These are phyloP conservation scores for Lissonota sp. DNA, from an alignment of 2,888 invertebrate species.

Conservation along the genomic window DNA sequence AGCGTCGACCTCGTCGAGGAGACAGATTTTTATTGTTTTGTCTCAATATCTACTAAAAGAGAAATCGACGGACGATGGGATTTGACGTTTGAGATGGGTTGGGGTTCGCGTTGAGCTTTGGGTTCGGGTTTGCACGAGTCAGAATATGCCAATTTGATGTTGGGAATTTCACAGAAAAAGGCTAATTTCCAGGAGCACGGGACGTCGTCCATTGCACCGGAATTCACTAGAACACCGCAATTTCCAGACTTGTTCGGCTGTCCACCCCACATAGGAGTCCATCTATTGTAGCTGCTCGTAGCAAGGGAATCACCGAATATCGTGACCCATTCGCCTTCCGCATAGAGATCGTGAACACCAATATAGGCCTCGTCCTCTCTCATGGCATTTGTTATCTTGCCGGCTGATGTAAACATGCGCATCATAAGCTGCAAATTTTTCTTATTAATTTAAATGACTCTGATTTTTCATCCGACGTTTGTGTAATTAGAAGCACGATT, in stretches of 20 bases:
- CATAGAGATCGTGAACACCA: constrained; percentile 78
- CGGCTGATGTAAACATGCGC: constrained; percentile 70
- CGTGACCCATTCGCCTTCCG: constrained; percentile 80
- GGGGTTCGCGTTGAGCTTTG: constrained; percentile 49
- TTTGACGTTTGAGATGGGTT: neutral
- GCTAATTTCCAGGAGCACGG: too few species aligned
- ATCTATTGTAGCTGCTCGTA: constrained; percentile 80
- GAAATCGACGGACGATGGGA: too few species aligned
- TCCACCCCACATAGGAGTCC: constrained; percentile 80
- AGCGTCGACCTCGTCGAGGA: too few species aligned
- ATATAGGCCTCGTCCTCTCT: constrained; percentile 74
- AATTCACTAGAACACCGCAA: constrained; percentile 75
- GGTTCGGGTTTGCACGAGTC: constrained; percentile 64
- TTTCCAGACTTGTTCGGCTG: constrained; percentile 80
- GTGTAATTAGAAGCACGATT: too few species aligned
- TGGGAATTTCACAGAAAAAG: constrained; percentile 43
- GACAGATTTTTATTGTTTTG: too few species aligned
- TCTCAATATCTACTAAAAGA: neutral
- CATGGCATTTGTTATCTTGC: constrained; percentile 71
- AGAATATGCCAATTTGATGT: constrained; percentile 57
- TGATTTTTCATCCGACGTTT: too few species aligned
- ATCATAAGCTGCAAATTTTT: constrained; percentile 66
- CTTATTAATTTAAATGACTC: too few species aligned
- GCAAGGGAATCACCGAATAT: constrained; percentile 77
- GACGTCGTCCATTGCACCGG: too few species aligned